Conservation (phyloP, 2,113 vertebrate species). For the Tringa solitaria region DNA sequence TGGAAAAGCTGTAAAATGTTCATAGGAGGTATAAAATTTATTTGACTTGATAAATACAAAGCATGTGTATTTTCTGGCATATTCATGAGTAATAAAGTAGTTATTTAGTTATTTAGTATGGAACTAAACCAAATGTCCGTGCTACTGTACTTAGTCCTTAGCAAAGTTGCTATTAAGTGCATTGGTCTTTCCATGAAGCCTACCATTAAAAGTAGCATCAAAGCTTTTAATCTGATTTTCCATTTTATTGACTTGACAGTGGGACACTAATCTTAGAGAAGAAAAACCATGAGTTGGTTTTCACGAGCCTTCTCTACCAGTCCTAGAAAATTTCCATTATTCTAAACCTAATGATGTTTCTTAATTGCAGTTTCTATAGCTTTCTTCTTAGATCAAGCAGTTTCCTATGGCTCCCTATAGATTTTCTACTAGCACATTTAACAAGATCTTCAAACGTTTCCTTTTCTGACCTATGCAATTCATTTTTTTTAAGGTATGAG, state of each 20-base stretch:
- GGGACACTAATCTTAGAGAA: background rate
- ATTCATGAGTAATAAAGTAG: background rate
- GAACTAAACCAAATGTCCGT: background rate
- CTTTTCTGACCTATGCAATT: background rate
- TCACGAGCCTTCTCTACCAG: background rate
- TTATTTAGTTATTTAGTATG: rapidly evolving
- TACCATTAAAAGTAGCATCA: background rate
- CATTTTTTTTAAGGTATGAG: background rate
- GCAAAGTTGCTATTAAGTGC: background rate
- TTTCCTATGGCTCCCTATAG: background rate
- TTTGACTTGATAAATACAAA: background rate
- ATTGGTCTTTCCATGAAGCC: background rate
- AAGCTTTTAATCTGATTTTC: background rate
- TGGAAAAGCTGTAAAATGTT: background rate
- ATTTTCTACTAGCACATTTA: background rate
- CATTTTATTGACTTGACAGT: background rate
- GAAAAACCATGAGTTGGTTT: background rate
- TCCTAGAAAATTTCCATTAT: background rate
- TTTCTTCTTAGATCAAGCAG: background rate
- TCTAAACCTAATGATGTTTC: background rate
- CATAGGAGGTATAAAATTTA: background rate
- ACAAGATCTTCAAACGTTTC: background rate
- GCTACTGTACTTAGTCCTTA: background rate
- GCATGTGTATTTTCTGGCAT: background rate
- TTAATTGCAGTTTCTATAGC: background rate